These are phyloP conservation scores for Microtus ochrogaster DNA, from an alignment of 2,113 vertebrate genomes.

Conservation along the genomic window DNA sequence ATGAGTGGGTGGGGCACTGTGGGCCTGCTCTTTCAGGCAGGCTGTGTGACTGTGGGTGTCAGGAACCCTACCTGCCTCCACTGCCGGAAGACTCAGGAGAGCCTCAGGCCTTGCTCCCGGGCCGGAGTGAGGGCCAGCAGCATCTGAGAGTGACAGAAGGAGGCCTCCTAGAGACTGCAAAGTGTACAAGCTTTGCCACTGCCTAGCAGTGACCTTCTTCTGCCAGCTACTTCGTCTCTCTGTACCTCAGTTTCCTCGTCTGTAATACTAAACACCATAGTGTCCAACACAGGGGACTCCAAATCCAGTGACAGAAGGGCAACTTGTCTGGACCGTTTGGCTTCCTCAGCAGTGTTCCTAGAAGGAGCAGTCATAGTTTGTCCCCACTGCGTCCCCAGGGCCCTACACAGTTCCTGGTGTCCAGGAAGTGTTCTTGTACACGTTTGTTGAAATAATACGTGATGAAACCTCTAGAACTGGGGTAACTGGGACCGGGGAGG, in stretches of 20 bases:
- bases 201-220: not conserved
- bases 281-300: not conserved
- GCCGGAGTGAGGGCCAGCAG: not conserved
- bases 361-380: not conserved
- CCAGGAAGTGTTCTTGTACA: not conserved
- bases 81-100: not conserved
- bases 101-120: not conserved
- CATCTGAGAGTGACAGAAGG: not conserved
- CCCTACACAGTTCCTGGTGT: not conserved
- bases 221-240: not conserved
- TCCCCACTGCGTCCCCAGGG: not conserved
- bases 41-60: not conserved
- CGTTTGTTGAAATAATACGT: not conserved
- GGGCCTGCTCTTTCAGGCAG: not conserved
- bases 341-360: not conserved
- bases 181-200: not conserved
- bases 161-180: not conserved
- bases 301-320: not conserved
- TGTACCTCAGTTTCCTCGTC: not conserved
- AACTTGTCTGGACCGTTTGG: not conserved
- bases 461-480: not conserved
- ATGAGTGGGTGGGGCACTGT: fast-evolving
- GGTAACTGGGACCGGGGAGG: not conserved
- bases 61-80: not conserved
- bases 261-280: not conserved